Percentiles rank a stretch among this genome's conserved stretches.
These are phyloP conservation scores for Telmatochromis bifrenatus DNA, from an alignment of 2,113 vertebrate genomes.

Conservation along the genomic window DNA sequence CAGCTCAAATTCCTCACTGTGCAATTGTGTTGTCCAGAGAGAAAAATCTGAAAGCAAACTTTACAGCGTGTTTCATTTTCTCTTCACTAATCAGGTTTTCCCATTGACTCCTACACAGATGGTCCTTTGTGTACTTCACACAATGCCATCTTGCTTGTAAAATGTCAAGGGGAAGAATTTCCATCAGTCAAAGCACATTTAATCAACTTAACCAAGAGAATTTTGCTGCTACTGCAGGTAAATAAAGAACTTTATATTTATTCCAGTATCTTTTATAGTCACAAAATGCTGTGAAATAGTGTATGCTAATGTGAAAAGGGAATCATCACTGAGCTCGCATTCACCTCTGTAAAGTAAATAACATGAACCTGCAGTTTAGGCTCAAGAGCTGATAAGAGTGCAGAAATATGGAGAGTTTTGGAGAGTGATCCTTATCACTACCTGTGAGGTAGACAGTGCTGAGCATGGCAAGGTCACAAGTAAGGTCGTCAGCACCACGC, in stretches of 20 bases:
- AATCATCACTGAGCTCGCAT: neutral
- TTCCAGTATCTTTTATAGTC: slow-evolving; percentile 5
- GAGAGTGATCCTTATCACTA: slow-evolving; percentile 16
- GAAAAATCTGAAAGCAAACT: neutral
- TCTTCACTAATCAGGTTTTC: neutral
- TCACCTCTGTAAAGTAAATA: neutral
- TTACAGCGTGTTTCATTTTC: neutral
- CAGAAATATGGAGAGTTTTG: slow-evolving; percentile 6
- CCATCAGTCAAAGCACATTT: slow-evolving; percentile 25
- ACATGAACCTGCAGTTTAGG: neutral
- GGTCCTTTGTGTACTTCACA: neutral
- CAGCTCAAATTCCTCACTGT: neutral
- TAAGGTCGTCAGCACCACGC: slow-evolving; percentile 49
- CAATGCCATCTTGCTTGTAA: neutral
- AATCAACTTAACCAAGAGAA: slow-evolving; percentile 30
- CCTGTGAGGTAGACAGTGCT: neutral
- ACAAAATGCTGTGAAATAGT: neutral
- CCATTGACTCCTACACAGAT: neutral
- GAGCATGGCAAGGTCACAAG: slow-evolving; percentile 45
- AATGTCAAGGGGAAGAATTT: slow-evolving; percentile 26
- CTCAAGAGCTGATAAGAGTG: neutral
- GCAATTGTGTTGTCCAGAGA: neutral
- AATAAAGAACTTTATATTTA: slow-evolving; percentile 27
- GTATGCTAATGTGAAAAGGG: neutral
- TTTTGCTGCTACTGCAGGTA: neutral